Evolutionary conservation across 1,140 invertebrate genomes (phyloP).

Genomic region (Lepeophtheirus salmonis): DNA sequence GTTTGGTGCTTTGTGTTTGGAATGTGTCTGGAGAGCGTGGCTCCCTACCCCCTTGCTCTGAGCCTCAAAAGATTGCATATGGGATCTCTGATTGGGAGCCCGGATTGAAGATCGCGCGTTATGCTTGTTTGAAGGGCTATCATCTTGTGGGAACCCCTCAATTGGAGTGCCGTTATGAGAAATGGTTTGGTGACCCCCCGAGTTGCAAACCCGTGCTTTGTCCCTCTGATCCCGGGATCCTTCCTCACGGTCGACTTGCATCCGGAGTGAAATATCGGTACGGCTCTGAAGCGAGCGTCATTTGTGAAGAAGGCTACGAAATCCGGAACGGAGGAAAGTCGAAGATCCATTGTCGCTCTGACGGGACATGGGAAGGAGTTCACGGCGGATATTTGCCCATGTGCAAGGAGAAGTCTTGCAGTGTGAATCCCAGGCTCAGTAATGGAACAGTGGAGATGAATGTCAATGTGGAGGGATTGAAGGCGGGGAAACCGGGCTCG

Average conservation of each 20-base stretch:
- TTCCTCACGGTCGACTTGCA: background rate
- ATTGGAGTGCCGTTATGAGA: constrained; percentile 13
- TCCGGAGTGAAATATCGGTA: background rate
- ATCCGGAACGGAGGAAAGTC: background rate
- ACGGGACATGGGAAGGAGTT: background rate
- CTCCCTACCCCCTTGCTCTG: constrained; percentile 3
- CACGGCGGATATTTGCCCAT: background rate
- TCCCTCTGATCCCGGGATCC: background rate
- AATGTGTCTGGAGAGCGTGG: background rate
- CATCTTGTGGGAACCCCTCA: constrained; percentile 12
- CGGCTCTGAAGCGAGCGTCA: background rate
- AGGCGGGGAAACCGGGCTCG: background rate
- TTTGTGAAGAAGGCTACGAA: constrained; percentile 17
- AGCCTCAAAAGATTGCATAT: constrained; percentile 4
- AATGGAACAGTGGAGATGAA: background rate
- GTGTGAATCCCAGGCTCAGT: background rate
- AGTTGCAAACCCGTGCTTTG: constrained; percentile 15
- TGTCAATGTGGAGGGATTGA: no score
- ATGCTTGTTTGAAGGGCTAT: constrained; percentile 17
- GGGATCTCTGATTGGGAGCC: constrained; percentile 14
- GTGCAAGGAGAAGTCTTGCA: background rate
- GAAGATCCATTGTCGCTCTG: background rate
- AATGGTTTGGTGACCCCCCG: constrained; percentile 2
- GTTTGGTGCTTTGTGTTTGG: background rate
- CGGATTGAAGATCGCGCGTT: background rate